Conservation (phyloP, 92 coral and sea anemone species). For the Palythoa grandis region DNA sequence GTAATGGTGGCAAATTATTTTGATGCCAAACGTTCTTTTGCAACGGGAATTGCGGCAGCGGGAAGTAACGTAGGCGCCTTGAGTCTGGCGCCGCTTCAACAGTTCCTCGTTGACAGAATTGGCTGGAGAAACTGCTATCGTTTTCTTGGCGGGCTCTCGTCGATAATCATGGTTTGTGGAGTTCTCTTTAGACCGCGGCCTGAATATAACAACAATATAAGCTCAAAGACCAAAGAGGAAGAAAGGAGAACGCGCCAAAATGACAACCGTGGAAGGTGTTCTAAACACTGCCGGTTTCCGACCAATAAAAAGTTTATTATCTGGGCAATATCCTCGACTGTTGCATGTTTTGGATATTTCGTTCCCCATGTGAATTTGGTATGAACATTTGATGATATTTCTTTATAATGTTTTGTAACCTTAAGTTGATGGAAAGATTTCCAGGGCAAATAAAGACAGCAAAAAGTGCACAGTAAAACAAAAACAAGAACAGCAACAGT, state of each 20-base stretch:
- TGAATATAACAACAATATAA: slow-evolving; percentile 34
- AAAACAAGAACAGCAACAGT: not conserved
- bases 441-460: not conserved
- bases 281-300: slow-evolving; percentile 47
- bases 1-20: slow-evolving; percentile 92
- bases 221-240: not conserved
- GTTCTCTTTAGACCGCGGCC: slow-evolving; percentile 76
- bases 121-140: slow-evolving; percentile 96
- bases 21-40: slow-evolving; percentile 88
- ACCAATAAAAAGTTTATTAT: slow-evolving; percentile 74
- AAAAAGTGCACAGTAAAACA: not conserved
- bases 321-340: slow-evolving; percentile 84
- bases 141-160: slow-evolving; percentile 78
- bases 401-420: not conserved
- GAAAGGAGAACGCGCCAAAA: not conserved
- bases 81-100: slow-evolving; percentile 86
- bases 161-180: slow-evolving; percentile 79
- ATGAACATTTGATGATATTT: not conserved
- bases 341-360: slow-evolving; percentile 94
- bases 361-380: slow-evolving; percentile 97
- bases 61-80: slow-evolving; percentile 96
- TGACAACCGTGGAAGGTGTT: not conserved
- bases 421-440: not conserved
- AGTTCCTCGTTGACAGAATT: slow-evolving; percentile 64
- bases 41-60: slow-evolving; percentile 94